These are phyloP conservation scores for Heliothis peltigera DNA, from an alignment of 2,888 invertebrate species.

Conservation along the genomic window DNA sequence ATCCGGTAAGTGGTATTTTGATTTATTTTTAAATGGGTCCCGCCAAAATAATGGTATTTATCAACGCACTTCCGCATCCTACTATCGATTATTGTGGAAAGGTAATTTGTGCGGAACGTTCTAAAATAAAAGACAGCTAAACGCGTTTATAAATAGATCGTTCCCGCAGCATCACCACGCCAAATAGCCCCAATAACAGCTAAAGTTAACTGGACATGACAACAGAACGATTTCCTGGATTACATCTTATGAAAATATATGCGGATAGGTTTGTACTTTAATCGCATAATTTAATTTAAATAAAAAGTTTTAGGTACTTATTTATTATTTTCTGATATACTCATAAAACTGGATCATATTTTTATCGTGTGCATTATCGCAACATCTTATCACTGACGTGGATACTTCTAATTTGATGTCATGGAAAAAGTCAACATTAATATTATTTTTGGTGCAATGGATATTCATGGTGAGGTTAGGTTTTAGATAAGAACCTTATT, in stretches of 20 bases:
- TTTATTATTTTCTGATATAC: not conserved
- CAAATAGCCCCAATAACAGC: slow-evolving; percentile 50
- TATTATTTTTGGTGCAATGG: not conserved
- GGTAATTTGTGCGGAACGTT: slow-evolving; percentile 70
- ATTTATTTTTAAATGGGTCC: slow-evolving; percentile 70
- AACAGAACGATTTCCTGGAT: slow-evolving; percentile 17
- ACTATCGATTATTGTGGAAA: slow-evolving; percentile 54
- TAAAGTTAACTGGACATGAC: slow-evolving; percentile 37
- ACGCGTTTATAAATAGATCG: slow-evolving; percentile 84
- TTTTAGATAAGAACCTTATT: slow-evolving; percentile 47
- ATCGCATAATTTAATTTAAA: not conserved
- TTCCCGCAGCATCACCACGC: slow-evolving; percentile 72
- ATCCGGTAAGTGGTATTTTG: slow-evolving; percentile 91
- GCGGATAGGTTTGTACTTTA: not conserved
- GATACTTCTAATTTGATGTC: slow-evolving; percentile 26
- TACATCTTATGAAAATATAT: not conserved
- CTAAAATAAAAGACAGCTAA: slow-evolving; percentile 83
- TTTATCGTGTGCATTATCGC: slow-evolving; percentile 41
- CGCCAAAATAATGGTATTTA: slow-evolving; percentile 65
- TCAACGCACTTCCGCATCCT: slow-evolving; percentile 72
- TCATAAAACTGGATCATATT: slow-evolving; percentile 8
- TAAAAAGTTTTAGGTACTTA: slow-evolving; percentile 13
- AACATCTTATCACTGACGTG: slow-evolving; percentile 58
- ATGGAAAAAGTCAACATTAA: slow-evolving; percentile 14
- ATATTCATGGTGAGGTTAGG: slow-evolving; percentile 49